Conservation (phyloP, 2,888 invertebrate species). For the Drosophila bunnanda region DNA sequence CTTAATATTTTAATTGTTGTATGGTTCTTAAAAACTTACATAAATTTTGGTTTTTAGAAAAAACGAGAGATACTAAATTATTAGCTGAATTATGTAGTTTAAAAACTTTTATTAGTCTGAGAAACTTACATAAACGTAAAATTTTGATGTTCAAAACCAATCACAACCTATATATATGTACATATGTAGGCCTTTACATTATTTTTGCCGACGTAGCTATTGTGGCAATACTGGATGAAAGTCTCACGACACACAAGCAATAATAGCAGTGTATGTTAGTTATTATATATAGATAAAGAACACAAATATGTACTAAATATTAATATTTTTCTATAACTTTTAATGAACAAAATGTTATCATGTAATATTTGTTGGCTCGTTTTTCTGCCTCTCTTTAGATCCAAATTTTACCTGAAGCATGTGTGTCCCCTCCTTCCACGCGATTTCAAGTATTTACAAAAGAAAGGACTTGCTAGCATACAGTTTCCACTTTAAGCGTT, state of each 20-base stretch:
- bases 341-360: slow-evolving; percentile 58
- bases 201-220: slow-evolving; percentile 31
- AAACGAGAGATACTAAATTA: neutral
- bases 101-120: neutral
- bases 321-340: neutral
- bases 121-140: neutral
- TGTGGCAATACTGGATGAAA: slow-evolving; percentile 22
- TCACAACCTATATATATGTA: neutral
- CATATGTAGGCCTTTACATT: neutral
- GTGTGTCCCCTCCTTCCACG: slow-evolving; percentile 20
- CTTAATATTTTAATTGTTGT: neutral
- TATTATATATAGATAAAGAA: neutral
- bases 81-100: too few relatives aligned
- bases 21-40: neutral
- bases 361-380: slow-evolving; percentile 50
- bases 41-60: neutral
- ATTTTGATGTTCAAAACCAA: neutral
- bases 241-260: slow-evolving; percentile 1
- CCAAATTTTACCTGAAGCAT: slow-evolving; percentile 62
- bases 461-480: slow-evolving; percentile 24
- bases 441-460: slow-evolving; percentile 58
- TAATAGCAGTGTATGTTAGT: neutral
- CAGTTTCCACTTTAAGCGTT: slow-evolving; percentile 28
- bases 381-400: slow-evolving; percentile 1
- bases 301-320: too few relatives aligned